phyloP scores from a whole-genome alignment of 2,113 vertebrate genomes.

The Chitala chitala region DNA sequence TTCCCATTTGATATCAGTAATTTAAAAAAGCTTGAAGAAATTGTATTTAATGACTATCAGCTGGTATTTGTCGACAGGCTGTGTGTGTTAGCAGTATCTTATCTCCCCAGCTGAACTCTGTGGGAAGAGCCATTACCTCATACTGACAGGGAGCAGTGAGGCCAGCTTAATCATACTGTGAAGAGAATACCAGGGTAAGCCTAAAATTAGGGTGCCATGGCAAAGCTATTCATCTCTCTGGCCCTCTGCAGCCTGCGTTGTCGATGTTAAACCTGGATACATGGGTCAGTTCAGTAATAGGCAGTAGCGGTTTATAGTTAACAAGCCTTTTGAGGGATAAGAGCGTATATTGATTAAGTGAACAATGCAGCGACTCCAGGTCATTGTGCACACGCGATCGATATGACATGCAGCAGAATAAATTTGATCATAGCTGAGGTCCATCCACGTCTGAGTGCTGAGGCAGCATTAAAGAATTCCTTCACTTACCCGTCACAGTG shows the following conservation, averaged over 20 bases:
- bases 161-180: constrained; percentile 3
- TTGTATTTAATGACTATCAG: background rate
- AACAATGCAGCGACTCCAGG: background rate
- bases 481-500: background rate
- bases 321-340: constrained; percentile 14
- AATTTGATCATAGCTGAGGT: background rate
- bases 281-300: background rate
- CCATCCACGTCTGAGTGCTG: background rate
- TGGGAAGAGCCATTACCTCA: constrained; percentile 12
- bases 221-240: background rate
- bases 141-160: background rate
- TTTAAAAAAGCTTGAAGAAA: background rate
- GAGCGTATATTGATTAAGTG: background rate
- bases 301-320: background rate
- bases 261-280: background rate
- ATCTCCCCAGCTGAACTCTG: constrained; percentile 6
- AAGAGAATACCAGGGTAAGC: background rate
- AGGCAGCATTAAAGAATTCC: too few species aligned
- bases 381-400: background rate
- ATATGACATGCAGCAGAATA: background rate
- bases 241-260: background rate
- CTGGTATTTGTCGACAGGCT: background rate
- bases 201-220: constrained; percentile 5
- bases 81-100: constrained; percentile 8
- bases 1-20: background rate